Evolutionary conservation across 1,140 invertebrate species (phyloP).

Genomic region (Carposina sasakii): DNA sequence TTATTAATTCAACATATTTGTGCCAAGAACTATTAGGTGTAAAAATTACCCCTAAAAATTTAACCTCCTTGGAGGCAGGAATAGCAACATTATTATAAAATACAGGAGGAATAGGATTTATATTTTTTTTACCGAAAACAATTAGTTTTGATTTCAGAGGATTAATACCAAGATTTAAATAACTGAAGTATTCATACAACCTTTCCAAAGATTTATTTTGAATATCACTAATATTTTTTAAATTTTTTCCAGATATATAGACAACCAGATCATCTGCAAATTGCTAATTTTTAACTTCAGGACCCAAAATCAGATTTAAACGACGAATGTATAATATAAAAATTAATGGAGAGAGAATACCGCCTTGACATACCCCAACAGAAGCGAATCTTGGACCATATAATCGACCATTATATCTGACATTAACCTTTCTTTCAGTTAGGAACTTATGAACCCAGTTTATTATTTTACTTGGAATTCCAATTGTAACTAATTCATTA

Average conservation of each 20-base stretch:
- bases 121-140: slow-evolving; percentile 1
- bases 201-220: slow-evolving; percentile 9
- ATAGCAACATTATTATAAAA: background rate
- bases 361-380: slow-evolving; percentile 19
- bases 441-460: too few species aligned
- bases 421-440: background rate
- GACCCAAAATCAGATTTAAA: slow-evolving; percentile 15
- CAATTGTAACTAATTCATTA: too few species aligned
- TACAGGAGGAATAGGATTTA: background rate
- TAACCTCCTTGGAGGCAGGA: slow-evolving; percentile 4
- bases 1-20: slow-evolving; percentile 12
- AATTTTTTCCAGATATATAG: slow-evolving; percentile 1
- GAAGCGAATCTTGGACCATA: slow-evolving; percentile 7
- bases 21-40: slow-evolving; percentile 17
- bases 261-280: slow-evolving; percentile 25
- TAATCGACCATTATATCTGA: slow-evolving; percentile 4
- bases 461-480: too few species aligned
- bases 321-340: slow-evolving; percentile 22
- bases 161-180: slow-evolving; percentile 12
- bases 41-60: slow-evolving; percentile 20
- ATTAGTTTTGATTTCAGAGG: slow-evolving; percentile 13
- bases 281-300: slow-evolving; percentile 18
- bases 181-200: slow-evolving; percentile 9
- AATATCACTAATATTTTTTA: background rate
- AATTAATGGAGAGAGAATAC: slow-evolving; percentile 17